A percentile compares a stretch with the other conserved stretches of the same genome.
Evolutionary conservation across 2,113 vertebrate genomes (phyloP).

Genomic region (Ancistrus triradiatus): DNA sequence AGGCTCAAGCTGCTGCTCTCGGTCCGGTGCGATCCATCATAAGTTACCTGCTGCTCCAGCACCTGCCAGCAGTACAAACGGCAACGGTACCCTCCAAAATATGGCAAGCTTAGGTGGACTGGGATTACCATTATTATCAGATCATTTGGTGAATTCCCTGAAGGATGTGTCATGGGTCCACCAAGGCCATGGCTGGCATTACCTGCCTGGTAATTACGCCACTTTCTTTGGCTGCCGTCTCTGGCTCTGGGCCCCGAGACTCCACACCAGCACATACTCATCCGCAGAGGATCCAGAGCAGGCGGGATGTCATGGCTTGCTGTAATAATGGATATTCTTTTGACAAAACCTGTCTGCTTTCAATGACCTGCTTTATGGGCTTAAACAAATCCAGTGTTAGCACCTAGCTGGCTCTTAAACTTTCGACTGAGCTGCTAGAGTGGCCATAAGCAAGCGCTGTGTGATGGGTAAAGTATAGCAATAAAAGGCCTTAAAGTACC

Average conservation of each 20-base stretch:
- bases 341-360: too few relatives aligned
- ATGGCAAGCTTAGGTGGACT: slow-evolving; percentile 45
- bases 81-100: slow-evolving; percentile 32
- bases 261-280: slow-evolving; percentile 19
- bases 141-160: slow-evolving; percentile 39
- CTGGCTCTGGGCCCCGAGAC: slow-evolving; percentile 17
- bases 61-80: slow-evolving; percentile 11
- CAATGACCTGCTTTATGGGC: too few relatives aligned
- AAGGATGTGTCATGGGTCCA: slow-evolving; percentile 15
- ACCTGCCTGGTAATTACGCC: slow-evolving; percentile 38
- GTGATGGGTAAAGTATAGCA: too few relatives aligned
- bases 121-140: slow-evolving; percentile 40
- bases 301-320: background rate
- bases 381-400: too few relatives aligned
- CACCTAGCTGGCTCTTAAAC: too few relatives aligned
- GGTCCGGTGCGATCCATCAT: slow-evolving; percentile 58
- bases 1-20: slow-evolving; percentile 37
- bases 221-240: slow-evolving; percentile 16
- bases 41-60: slow-evolving; percentile 57
- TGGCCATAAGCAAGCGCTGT: too few relatives aligned
- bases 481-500: too few relatives aligned
- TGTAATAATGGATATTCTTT: too few relatives aligned
- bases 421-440: too few relatives aligned
- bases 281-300: slow-evolving; percentile 21
- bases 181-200: slow-evolving; percentile 5